Conservation (phyloP, 2,888 invertebrate species). For the Clitarchus hookeri region DNA sequence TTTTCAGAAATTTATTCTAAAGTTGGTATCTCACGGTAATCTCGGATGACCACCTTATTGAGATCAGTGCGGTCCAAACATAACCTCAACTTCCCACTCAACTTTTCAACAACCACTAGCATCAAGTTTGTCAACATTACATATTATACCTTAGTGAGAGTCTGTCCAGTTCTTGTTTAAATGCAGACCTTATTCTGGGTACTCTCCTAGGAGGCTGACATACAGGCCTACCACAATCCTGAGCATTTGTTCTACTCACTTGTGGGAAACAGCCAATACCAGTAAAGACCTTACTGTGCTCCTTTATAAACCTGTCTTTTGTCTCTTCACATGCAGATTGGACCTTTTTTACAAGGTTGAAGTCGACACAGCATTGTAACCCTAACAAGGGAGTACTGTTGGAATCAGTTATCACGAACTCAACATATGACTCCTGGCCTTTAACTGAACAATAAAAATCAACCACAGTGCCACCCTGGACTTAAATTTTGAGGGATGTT, state of each 20-base stretch:
- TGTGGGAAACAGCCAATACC: conserved; percentile 1
- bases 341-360: background rate
- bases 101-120: background rate
- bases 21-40: background rate
- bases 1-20: no score
- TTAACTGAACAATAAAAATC: background rate
- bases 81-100: background rate
- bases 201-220: background rate
- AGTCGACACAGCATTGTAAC: background rate
- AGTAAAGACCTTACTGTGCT: background rate
- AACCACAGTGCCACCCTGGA: background rate
- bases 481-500: background rate
- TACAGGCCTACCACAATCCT: background rate
- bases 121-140: background rate
- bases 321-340: background rate
- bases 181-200: background rate
- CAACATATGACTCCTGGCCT: background rate
- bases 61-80: background rate
- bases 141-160: background rate
- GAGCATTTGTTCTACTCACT: background rate
- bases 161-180: background rate
- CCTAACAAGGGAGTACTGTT: background rate
- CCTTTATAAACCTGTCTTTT: background rate
- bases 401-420: background rate
- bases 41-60: background rate